Evolutionary conservation across 2,888 invertebrate genomes (phyloP), one percentile per base, ranked within the genome.

Genomic region (Troides oblongomaculatus): DNA sequence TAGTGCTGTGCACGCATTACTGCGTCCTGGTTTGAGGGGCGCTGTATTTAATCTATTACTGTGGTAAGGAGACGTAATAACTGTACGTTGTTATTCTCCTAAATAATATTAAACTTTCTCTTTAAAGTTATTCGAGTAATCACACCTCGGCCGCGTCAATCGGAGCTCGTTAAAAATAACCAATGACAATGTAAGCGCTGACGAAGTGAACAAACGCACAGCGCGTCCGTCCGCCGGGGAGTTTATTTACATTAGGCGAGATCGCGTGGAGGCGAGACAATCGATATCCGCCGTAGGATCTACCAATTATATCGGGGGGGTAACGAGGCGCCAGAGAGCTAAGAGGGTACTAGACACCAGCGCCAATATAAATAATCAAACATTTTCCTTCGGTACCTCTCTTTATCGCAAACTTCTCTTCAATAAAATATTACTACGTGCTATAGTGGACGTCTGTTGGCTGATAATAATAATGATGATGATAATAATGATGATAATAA

Each of bases 261-360:
- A 73, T 72, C 68, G 72, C 72, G 72, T 72, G 72, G 70, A 75
- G 76, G 77, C 76, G 78, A 73, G 68, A 77, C 80, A 82, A 82
- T 82, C 84, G 79, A 82, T 87, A 88, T 86, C 87, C 76, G 72
- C 77, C 79, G 77, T 81, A 83, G 83, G 83, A 88, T 89, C 88
- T 84, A 84, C 87, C 88, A 89, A 89, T 89, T 89, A 89, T 86
- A 88, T 81, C 77, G 82, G 78, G 76, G 84, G 82, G 81, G 82
- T 84, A 85, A 86, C 84, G 82, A 85, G 80, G 36, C 67, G 64
- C 17, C 71, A 72, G 64, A 83, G 87, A 84, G 39, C 65, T 66
- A 74, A 71, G 72, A 58, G 30, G 17, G 18, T 74, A 57, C 56
- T 70, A 63, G 70, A 70, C 70, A 57, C 30, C 60, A 12, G 56